Conservation (phyloP, 1,140 invertebrate species). For the Mycetomoellerius zeteki region DNA sequence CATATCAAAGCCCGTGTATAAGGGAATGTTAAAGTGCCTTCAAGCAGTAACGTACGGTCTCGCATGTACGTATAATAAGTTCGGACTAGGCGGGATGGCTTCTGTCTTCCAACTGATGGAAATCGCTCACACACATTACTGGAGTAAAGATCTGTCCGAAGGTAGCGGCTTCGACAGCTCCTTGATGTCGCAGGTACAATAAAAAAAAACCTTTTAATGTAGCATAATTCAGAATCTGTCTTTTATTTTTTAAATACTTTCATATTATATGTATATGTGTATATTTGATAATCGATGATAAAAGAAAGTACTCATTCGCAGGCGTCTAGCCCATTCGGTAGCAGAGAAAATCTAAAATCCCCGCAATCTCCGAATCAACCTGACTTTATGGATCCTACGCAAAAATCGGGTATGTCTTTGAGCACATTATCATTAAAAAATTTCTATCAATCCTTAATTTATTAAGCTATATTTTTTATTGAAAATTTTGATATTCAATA, state of each 20-base stretch:
- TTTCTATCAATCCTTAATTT: background rate
- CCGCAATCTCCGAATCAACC: conserved; percentile 88
- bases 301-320: conserved; percentile 74
- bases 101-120: conserved; percentile 98
- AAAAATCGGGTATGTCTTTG: conserved; percentile 77
- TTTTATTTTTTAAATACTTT: background rate
- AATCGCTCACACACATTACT: conserved; percentile 99
- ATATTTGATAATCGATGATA: conserved; percentile 18
- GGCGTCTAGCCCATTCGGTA: conserved; percentile 92
- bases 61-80: conserved; percentile 97
- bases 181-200: conserved; percentile 87
- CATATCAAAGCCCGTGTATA: conserved; percentile 96
- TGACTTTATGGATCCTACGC: conserved; percentile 85
- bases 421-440: background rate
- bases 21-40: conserved; percentile 98
- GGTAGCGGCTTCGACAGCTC: conserved; percentile 85
- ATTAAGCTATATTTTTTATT: background rate
- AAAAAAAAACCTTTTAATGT: background rate
- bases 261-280: background rate
- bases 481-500: background rate
- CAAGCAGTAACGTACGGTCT: conserved; percentile 96
- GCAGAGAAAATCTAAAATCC: conserved; percentile 91
- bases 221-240: background rate
- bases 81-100: conserved; percentile 98
- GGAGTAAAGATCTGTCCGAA: conserved; percentile 95